phyloP scores from a whole-genome alignment of 2,113 vertebrate species.

The Nannospalax galili region DNA sequence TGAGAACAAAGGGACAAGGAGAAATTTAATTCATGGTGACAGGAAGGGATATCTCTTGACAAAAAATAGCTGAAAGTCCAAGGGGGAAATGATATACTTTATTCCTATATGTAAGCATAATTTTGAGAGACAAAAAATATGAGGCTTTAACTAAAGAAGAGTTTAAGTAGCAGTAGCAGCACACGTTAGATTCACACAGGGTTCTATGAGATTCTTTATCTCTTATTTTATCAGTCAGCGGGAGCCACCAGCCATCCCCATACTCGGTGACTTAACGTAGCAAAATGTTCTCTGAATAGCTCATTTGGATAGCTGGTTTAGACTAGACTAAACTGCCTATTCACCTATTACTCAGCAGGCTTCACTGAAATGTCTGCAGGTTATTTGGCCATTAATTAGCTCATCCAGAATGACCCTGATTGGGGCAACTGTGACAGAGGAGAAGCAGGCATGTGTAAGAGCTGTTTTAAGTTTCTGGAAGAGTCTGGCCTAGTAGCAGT shows the following conservation, averaged over 20 bases:
- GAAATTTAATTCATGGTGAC: neutral
- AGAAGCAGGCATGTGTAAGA: neutral
- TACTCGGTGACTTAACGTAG: neutral
- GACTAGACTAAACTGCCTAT: neutral
- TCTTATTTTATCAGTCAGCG: neutral
- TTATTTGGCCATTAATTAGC: neutral
- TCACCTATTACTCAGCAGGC: neutral
- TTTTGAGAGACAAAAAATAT: neutral
- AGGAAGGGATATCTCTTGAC: neutral
- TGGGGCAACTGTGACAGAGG: neutral
- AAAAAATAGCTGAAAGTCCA: neutral
- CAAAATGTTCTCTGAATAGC: neutral
- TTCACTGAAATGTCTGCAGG: neutral
- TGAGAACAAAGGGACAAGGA: conserved; percentile 1
- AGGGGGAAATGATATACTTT: neutral
- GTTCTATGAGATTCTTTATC: neutral
- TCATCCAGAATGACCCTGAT: neutral
- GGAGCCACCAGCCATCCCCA: neutral
- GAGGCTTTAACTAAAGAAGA: neutral
- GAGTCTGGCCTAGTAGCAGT: neutral
- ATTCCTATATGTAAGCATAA: neutral
- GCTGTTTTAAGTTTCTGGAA: neutral
- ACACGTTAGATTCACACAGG: neutral
- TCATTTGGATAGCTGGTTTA: neutral
- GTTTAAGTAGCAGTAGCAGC: neutral